These are phyloP conservation scores for Phyllostomus discolor DNA, from an alignment of 2,113 vertebrate species.

Conservation along the genomic window DNA sequence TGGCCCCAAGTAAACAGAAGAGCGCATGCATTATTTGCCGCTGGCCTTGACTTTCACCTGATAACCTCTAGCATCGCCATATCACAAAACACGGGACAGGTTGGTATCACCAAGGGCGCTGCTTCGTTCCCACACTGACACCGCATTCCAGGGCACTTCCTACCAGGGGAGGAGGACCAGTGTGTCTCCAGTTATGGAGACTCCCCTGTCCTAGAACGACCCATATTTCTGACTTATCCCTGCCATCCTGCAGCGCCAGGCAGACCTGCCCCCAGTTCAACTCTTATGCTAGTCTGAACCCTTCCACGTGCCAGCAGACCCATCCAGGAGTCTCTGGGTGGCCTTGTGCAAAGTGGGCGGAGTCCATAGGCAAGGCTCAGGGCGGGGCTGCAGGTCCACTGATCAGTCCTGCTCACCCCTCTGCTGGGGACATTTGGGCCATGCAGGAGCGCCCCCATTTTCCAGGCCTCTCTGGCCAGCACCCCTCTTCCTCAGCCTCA, in stretches of 20 bases:
- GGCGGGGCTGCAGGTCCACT: background rate
- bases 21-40: fast-evolving
- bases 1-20: background rate
- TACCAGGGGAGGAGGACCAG: too few species aligned
- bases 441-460: background rate
- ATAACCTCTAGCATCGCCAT: background rate
- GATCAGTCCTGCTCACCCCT: background rate
- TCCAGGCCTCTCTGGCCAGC: background rate
- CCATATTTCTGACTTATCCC: background rate
- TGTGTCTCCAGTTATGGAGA: background rate
- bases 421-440: background rate
- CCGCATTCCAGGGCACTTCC: too few species aligned
- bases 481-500: background rate
- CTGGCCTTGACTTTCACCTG: background rate
- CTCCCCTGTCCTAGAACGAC: background rate
- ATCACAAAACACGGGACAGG: background rate
- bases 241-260: background rate
- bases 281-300: background rate
- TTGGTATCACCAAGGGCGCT: fast-evolving
- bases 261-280: background rate
- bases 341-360: fast-evolving
- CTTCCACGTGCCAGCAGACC: background rate
- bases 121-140: background rate
- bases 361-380: too few species aligned
- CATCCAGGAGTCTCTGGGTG: background rate